A percentile compares a stretch with the other conserved stretches of the same genome.
Evolutionary conservation across 2,797 vertebrate genomes (phyloP).

Genomic region (Myripristis jacobus): DNA sequence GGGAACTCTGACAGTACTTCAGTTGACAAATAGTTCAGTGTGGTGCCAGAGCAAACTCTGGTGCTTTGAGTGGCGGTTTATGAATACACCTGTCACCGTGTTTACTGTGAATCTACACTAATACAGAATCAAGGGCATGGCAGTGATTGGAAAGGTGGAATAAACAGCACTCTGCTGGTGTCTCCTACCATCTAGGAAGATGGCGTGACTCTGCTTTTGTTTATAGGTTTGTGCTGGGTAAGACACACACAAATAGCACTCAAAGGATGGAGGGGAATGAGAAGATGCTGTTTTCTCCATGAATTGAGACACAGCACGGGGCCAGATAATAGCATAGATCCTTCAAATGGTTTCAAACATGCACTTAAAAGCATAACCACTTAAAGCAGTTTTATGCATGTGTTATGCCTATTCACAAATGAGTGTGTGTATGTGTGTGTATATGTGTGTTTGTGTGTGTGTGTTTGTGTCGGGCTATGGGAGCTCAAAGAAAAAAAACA

Average conservation of each 20-base stretch:
- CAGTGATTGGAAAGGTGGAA: constrained; percentile 69
- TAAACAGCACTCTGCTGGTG: constrained; percentile 53
- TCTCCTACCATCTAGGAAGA: constrained; percentile 65
- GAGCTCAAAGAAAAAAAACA: too few species aligned
- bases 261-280: constrained; percentile 30
- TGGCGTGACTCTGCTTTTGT: constrained; percentile 59
- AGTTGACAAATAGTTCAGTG: constrained; percentile 73
- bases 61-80: constrained; percentile 66
- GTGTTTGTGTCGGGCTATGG: constrained; percentile 1
- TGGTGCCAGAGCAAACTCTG: constrained; percentile 53
- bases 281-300: constrained; percentile 10
- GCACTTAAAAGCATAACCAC: not conserved
- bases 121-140: constrained; percentile 75
- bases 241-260: constrained; percentile 33
- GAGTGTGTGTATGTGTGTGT: not conserved
- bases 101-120: constrained; percentile 77
- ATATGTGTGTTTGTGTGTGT: not conserved
- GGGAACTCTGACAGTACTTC: constrained; percentile 62
- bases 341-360: constrained; percentile 9
- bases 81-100: constrained; percentile 80
- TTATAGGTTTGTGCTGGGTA: constrained; percentile 34
- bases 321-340: constrained; percentile 10
- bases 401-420: not conserved
- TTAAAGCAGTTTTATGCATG: not conserved
- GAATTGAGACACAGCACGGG: not conserved